Evolutionary conservation across 1,140 invertebrate species (phyloP).

Genomic region (Teleogryllus occipitalis): DNA sequence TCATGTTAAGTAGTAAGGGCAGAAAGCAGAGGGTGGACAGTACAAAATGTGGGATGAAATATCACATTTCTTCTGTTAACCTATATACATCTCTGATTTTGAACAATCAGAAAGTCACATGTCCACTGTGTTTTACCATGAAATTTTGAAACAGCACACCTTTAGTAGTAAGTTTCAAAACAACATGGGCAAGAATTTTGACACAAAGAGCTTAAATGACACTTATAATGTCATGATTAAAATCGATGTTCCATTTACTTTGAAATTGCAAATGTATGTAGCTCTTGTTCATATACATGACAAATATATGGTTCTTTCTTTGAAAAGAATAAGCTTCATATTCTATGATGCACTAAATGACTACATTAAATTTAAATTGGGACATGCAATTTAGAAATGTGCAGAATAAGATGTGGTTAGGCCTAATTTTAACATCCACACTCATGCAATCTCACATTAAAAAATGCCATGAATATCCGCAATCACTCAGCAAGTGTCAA

Average conservation of each 20-base stretch:
- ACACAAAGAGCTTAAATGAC: no score
- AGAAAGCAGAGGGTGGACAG: background rate
- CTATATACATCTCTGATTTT: background rate
- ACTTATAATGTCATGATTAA: no score
- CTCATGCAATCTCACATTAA: background rate
- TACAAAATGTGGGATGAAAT: background rate
- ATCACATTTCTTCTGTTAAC: background rate
- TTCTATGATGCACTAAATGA: background rate
- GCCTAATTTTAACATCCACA: background rate
- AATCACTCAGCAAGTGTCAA: background rate
- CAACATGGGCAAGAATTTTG: no score
- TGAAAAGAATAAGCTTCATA: background rate
- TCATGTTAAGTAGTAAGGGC: background rate
- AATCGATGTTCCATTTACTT: no score
- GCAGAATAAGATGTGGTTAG: background rate
- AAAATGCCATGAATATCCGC: background rate
- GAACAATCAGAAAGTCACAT: background rate
- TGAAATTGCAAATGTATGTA: no score
- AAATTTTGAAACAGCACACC: background rate
- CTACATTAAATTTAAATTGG: constrained; percentile 2
- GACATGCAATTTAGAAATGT: constrained; percentile 5
- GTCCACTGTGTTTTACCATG: background rate
- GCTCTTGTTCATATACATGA: background rate
- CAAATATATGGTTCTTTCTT: background rate
- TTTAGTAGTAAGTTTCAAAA: no score